Evolutionary conservation across 2,888 invertebrate species (phyloP).

Genomic region (Lepidochrysops patricia): DNA sequence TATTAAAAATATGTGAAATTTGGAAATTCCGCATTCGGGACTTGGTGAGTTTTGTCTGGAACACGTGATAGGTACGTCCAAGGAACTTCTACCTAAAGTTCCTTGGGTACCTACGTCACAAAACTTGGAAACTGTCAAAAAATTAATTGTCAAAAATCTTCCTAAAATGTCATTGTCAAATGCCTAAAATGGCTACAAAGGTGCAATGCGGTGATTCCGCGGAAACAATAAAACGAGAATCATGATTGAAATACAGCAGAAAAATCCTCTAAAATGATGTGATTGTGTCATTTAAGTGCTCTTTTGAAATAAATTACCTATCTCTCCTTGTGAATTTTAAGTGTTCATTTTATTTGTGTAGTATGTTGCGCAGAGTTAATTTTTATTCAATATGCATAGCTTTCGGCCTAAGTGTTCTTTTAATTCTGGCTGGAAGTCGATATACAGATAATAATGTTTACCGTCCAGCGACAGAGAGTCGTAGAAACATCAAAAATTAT

Average conservation of each 20-base stretch:
- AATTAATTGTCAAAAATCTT: slow-evolving; percentile 20
- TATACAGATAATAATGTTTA: slow-evolving; percentile 70
- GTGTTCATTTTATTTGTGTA: slow-evolving; percentile 37
- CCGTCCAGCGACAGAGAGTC: slow-evolving; percentile 58
- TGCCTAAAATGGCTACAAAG: slow-evolving; percentile 49
- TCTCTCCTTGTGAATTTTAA: slow-evolving; percentile 23
- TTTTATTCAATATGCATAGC: slow-evolving; percentile 71
- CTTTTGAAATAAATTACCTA: slow-evolving; percentile 24
- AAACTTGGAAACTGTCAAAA: slow-evolving; percentile 20
- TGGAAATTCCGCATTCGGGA: neutral
- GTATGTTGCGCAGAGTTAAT: slow-evolving; percentile 70
- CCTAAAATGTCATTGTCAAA: slow-evolving; percentile 16
- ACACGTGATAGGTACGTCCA: too few species aligned
- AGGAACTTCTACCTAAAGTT: too few species aligned
- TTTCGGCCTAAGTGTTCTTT: slow-evolving; percentile 67
- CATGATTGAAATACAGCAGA: slow-evolving; percentile 53
- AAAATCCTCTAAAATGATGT: slow-evolving; percentile 53
- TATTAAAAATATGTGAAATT: too few species aligned
- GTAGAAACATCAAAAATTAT: slow-evolving; percentile 64
- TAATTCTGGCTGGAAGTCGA: slow-evolving; percentile 71
- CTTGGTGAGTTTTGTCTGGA: neutral
- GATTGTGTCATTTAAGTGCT: slow-evolving; percentile 49
- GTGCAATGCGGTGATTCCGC: slow-evolving; percentile 73
- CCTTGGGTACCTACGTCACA: too few species aligned
- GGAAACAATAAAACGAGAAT: slow-evolving; percentile 57